Base-by-base conservation (phyloP, 1,140 invertebrate genomes). In the Anastrepha obliqua region DNA sequence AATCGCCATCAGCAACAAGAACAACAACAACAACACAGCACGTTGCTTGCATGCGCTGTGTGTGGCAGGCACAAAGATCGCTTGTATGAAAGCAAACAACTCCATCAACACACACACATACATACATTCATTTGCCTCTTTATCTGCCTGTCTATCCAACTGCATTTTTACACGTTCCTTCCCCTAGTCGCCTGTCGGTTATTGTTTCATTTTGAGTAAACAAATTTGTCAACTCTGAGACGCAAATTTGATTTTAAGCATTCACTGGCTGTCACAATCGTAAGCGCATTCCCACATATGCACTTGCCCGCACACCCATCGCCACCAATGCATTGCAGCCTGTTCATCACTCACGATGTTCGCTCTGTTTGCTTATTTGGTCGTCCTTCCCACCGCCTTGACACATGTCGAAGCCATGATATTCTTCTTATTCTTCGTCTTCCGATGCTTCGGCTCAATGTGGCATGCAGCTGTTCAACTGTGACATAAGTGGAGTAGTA, bases 231-330 rank as follows among this genome's bases (percentile, higher is more conserved):
- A 74, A 51, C 70, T 74, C 17, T 17, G 70, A 17, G 70, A 74
- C 70, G 70, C 29, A 74, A 74, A 74, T 74, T 74, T 74, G 70
- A 74, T 74, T 74, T 74, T 74, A 74, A 74, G 70, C 70, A 74
- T 74, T 44, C 70, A 74, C 70, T 74, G 44, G 2, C 70, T 74
- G 70, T 74, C 70, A 74, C 70, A 74, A 74, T 74, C 42, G 70
- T 42, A 17, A 47, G 39, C 70, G 20, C 70, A 74, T n/a, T 47
- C 44, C 1, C 70, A 74, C 44, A 74, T 3, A 11, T 47, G 47
- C 44, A 47, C 15, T 17, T 47, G 67, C 13, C 15, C 17, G 29
- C 29, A 29, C 65, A 67, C 65, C 6, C 39, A 74, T 74, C 47
- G 3, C 42, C 44, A 74, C 17, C 44, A 42, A 74, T 74, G 39